Evolutionary conservation across 2,888 invertebrate genomes (phyloP).

Genomic region (Habroteleia sp.): DNA sequence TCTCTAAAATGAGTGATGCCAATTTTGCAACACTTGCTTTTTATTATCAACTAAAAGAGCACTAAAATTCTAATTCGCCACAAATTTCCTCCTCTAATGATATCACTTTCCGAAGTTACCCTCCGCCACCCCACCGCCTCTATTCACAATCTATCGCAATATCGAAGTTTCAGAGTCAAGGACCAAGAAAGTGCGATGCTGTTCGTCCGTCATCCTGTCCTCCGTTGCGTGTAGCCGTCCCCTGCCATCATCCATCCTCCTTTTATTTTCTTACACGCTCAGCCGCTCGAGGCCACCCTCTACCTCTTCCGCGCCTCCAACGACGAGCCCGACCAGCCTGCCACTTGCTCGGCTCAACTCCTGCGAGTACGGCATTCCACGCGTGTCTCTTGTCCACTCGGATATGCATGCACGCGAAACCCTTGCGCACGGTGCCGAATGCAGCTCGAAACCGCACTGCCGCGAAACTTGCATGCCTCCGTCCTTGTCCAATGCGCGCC

Average conservation of each 20-base stretch:
- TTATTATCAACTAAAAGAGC: no score
- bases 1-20: no score
- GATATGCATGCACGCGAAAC: conserved; percentile 48
- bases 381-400: conserved; percentile 59
- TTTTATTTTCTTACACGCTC: conserved; percentile 58
- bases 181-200: conserved; percentile 57
- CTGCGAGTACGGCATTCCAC: conserved; percentile 64
- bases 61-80: no score
- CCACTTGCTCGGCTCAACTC: conserved; percentile 53
- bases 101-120: background rate
- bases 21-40: no score
- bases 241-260: conserved; percentile 54
- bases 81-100: background rate
- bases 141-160: conserved; percentile 6
- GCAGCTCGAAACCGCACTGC: conserved; percentile 10
- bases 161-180: conserved; percentile 43
- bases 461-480: conserved; percentile 12
- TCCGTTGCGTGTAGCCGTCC: conserved; percentile 57
- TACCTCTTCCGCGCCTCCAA: conserved; percentile 52
- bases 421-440: conserved; percentile 3
- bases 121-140: background rate
- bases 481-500: conserved; percentile 6
- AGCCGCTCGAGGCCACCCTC: conserved; percentile 52
- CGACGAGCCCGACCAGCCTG: conserved; percentile 46
- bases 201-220: conserved; percentile 63